Conservation (phyloP, 2,888 invertebrate genomes). For the Phymatocera aterrima region DNA sequence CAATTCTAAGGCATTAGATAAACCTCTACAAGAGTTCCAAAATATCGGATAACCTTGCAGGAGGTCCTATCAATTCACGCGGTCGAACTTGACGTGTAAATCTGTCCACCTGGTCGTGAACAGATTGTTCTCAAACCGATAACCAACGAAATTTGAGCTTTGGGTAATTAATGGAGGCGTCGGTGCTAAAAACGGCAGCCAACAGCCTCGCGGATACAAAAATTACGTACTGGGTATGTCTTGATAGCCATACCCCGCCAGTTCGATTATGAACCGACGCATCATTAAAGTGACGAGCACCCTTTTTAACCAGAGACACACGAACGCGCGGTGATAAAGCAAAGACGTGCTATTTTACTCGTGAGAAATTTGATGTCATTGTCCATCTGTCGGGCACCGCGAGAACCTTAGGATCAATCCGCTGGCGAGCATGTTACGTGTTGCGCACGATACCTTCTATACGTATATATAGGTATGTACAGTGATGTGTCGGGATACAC, state of each 20-base stretch:
- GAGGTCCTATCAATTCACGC: too few species aligned
- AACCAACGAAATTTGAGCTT: neutral
- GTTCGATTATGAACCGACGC: conserved; percentile 76
- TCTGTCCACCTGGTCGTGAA: too few species aligned
- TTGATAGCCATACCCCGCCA: conserved; percentile 90
- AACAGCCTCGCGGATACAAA: conserved; percentile 84
- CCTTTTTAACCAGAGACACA: conserved; percentile 65
- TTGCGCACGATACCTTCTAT: neutral
- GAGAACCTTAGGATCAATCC: neutral
- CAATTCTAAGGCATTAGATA: too few species aligned
- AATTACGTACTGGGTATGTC: conserved; percentile 91
- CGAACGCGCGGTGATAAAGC: neutral
- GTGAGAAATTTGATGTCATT: neutral
- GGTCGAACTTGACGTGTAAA: too few species aligned
- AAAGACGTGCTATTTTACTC: neutral
- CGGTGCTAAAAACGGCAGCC: conserved; percentile 82
- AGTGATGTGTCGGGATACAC: neutral
- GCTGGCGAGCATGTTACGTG: neutral
- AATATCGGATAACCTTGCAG: too few species aligned
- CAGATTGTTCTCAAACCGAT: too few species aligned
- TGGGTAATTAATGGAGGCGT: conserved; percentile 76
- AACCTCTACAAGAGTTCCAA: too few species aligned
- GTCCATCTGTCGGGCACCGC: conserved; percentile 15
- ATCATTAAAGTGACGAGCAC: conserved; percentile 83
- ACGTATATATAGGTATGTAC: neutral